Base-by-base conservation (phyloP, 2,888 invertebrate genomes). In the Tuberolachnus salignus region DNA sequence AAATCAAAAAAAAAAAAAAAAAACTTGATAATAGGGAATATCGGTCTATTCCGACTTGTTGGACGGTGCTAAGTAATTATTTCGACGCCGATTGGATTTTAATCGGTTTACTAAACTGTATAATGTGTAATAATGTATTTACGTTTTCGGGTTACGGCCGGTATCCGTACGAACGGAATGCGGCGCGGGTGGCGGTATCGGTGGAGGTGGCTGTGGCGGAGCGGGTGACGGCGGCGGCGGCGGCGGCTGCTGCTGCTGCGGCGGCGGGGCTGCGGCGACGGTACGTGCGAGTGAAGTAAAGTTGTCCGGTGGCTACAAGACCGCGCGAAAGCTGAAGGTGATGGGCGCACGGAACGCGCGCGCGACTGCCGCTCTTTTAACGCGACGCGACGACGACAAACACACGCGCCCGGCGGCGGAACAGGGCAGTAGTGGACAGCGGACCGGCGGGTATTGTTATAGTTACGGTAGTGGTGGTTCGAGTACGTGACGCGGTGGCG, bases 261-360 rank as follows among this genome's bases (percentile, higher is more conserved):
- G 16, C 3, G 26, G 14, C 10, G 1, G 19, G 6, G n/a, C 34
- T 21, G 53, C 19, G 53, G 42, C 23, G 55, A 44, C 16, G 42
- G 42, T 23, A 26, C 9, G 55, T 42, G 73, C 16, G 73, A 51
- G 51, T 53, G 42, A 73, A 42, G n/a, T n/a, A n/a, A n/a, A n/a
- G n/a, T n/a, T n/a, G 73, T 74, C 73, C 42, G 64, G 34, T 34
- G 6, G 23, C 73, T 51, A 53, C 53, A 73, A 61, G 61, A 61
- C 26, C 59, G 71, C 59, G 71, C 59, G 71, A n/a, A 51, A 49
- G 66, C n/a, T n/a, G 70, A 44, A 19, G 70, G 70, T n/a, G 70
- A 23, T 8, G 23, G n/a, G 46, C 51, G 19, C 61, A 61, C 61
- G 34, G 61, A 42, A 51, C 71, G 49, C 59, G 49, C 71, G 46